Evolutionary conservation across 2,113 vertebrate genomes (phyloP), one percentile per base, ranked within the genome.

Genomic region (Tinamus guttatus): DNA sequence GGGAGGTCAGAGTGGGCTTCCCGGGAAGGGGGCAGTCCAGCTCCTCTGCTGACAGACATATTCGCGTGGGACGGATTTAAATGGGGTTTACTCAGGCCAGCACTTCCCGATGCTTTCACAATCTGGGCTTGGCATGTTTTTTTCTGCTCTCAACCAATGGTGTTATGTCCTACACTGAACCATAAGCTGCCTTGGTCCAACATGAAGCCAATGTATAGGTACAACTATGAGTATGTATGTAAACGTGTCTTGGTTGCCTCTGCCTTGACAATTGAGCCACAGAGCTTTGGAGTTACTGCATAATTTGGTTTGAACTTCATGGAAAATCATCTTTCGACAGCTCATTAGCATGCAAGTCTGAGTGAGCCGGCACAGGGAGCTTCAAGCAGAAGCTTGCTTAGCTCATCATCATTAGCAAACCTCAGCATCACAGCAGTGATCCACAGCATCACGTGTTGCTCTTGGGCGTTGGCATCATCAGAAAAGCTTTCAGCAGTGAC

Each of bases 1-100:
- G 87, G 30, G 54, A 75, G 47, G 85, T 93, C 85, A 43, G 62
- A 91, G 81, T 58, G 68, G 43, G 71, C 63, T 94, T 96, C 82
- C 87, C 63, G 51, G 90, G 85, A 56, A 3, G 11, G 36, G 59
- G 43, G 20, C 81, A n/a, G n/a, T 58, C 71, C 79, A 74, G 16
- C 28, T 91, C 25, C 62, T 51, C 81, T 89, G 11, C 76, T 87
- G 71, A 89, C 73, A 90, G 36, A 13, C 59, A 17, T 43, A 59
- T 54, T 87, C 79, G 41, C 58, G 80, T 94, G 87, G 54, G 73
- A 51, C 65, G 45, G 59, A 45, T 91, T 74, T 76, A 83, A 74
- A 69, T 70, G 68, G 63, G 4, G 85, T 67, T 91, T 94, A 62
- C 69, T 91, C 85, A 90, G 71, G 85, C 63, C 87, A 80, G 40